These are phyloP conservation scores for Drosophila trapezifrons DNA, from an alignment of 1,140 invertebrate species.

Conservation along the genomic window DNA sequence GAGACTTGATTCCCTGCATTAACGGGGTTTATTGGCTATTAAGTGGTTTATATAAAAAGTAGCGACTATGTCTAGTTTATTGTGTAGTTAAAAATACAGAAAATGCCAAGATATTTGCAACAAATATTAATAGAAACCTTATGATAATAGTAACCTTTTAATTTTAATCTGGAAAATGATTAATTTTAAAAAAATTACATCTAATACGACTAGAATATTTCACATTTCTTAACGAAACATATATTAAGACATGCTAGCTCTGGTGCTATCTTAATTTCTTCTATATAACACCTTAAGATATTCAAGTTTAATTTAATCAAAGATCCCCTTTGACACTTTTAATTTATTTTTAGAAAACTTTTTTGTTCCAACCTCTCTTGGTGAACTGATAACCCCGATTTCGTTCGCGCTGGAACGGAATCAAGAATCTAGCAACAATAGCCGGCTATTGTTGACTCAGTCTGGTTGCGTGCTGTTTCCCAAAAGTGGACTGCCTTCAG, in stretches of 20 bases:
- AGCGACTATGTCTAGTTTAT: background rate
- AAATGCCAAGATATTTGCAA: too few relatives aligned
- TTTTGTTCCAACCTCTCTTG: constrained; percentile 10
- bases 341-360: background rate
- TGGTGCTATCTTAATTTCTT: background rate
- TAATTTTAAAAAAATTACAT: background rate
- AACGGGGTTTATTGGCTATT: constrained; percentile 1
- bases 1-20: constrained; percentile 34
- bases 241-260: background rate
- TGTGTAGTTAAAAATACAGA: background rate
- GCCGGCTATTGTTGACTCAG: constrained; percentile 55
- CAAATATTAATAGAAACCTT: too few relatives aligned
- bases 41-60: background rate
- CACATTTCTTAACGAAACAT: too few relatives aligned
- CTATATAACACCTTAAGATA: background rate
- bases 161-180: background rate
- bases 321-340: background rate
- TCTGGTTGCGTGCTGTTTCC: constrained; percentile 57
- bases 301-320: background rate
- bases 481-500: constrained; percentile 77
- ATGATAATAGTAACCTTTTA: too few relatives aligned
- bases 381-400: constrained; percentile 32
- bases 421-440: constrained; percentile 41
- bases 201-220: too few relatives aligned
- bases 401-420: background rate